A percentile compares a stretch with the other conserved stretches of the same genome.
Evolutionary conservation across 37 sponge, comb jelly and placozoan species (phyloP).

Genomic region (Crambe crambe): DNA sequence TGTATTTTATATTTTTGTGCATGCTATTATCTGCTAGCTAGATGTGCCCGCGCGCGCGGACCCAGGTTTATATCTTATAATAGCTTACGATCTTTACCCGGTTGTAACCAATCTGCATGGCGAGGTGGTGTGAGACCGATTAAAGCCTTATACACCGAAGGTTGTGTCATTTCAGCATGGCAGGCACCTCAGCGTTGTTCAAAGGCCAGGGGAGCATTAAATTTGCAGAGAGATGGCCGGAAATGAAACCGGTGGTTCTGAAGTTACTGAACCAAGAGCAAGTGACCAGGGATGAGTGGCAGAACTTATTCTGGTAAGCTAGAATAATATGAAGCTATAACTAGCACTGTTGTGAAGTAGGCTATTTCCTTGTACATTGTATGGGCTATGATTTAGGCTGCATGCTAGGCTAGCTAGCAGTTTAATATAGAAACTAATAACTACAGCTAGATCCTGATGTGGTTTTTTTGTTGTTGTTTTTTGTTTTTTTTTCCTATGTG

Average conservation of each 20-base stretch:
- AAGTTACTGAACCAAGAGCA: slow-evolving; percentile 79
- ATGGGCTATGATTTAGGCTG: too few species aligned
- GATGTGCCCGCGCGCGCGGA: too few species aligned
- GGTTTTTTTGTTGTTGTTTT: too few species aligned
- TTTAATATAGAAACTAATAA: too few species aligned
- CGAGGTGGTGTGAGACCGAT: too few species aligned
- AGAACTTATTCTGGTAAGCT: slow-evolving; percentile 83
- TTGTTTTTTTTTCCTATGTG: too few species aligned
- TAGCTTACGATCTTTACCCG: not conserved
- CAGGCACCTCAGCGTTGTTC: slow-evolving; percentile 49
- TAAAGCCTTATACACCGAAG: not conserved
- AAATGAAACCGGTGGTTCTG: slow-evolving; percentile 73
- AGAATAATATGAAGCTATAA: too few species aligned
- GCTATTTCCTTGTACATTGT: too few species aligned
- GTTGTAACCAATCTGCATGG: not conserved
- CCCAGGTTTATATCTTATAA: not conserved
- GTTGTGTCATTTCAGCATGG: not conserved
- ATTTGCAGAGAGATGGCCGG: slow-evolving; percentile 76
- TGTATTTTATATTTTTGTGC: not conserved
- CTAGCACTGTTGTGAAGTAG: too few species aligned
- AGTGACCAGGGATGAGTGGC: slow-evolving; percentile 83
- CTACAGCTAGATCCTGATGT: too few species aligned
- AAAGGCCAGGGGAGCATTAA: slow-evolving; percentile 64
- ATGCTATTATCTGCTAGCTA: not conserved
- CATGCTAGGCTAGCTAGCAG: too few species aligned